A percentile compares a stretch with the other conserved stretches of the same genome.
These are phyloP conservation scores for Morone saxatilis DNA, from an alignment of 2,113 vertebrate genomes.

Conservation along the genomic window DNA sequence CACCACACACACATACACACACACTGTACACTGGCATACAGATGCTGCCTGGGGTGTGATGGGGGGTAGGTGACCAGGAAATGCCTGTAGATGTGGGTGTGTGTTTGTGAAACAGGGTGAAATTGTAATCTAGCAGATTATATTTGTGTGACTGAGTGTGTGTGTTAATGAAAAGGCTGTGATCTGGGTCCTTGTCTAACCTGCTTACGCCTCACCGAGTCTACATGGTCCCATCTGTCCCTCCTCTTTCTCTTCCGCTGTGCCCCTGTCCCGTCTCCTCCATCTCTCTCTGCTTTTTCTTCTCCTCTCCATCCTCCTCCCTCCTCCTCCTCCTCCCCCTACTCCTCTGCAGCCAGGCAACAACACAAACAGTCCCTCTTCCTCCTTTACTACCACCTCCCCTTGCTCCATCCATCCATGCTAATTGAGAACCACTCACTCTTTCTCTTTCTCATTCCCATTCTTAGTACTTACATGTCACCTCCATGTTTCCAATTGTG, in stretches of 20 bases:
- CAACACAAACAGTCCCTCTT: conserved; percentile 67
- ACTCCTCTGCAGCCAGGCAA: conserved; percentile 71
- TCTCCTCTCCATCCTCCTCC: conserved; percentile 12
- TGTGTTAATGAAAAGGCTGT: conserved; percentile 66
- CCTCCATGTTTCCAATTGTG: conserved; percentile 80
- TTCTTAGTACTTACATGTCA: conserved; percentile 84
- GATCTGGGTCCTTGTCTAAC: conserved; percentile 75
- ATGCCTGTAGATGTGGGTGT: conserved; percentile 37
- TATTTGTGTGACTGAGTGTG: conserved; percentile 37
- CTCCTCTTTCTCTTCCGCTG: conserved; percentile 44
- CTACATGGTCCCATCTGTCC: conserved; percentile 65
- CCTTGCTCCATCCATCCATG: conserved; percentile 44
- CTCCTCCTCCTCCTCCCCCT: not conserved
- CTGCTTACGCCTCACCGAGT: conserved; percentile 76
- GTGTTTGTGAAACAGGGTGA: conserved; percentile 3
- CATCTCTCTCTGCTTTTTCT: conserved; percentile 59
- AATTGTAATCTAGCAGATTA: conserved; percentile 63
- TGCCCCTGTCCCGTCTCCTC: conserved; percentile 73
- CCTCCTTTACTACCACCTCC: conserved; percentile 48
- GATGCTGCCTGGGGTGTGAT: conserved; percentile 40
- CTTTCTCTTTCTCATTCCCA: conserved; percentile 8
- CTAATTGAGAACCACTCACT: conserved; percentile 35
- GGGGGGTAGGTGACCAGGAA: conserved; percentile 23
- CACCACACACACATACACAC: conserved; percentile 14
- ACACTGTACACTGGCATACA: conserved; percentile 41